Evolutionary conservation across 2,113 vertebrate species (phyloP).

Genomic region (Athene noctua): DNA sequence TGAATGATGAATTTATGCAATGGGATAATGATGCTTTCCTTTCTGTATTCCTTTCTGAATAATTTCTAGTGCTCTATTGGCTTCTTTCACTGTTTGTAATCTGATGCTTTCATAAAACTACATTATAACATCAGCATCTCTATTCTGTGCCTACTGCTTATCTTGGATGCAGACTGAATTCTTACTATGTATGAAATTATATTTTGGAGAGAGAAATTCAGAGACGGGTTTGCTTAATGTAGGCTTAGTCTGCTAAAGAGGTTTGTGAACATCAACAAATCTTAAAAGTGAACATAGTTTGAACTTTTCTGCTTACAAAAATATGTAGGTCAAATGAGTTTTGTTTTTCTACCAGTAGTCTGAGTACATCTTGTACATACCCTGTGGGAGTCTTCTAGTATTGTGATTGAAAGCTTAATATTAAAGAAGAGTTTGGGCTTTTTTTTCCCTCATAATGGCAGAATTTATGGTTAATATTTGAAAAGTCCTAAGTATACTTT

Average conservation of each 20-base stretch:
- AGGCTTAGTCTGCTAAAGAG: background rate
- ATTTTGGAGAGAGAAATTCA: background rate
- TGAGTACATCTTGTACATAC: background rate
- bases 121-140: background rate
- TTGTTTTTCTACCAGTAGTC: background rate
- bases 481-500: background rate
- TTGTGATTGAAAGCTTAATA: background rate
- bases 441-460: background rate
- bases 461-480: background rate
- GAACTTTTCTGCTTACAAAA: background rate
- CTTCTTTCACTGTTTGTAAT: background rate
- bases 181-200: background rate
- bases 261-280: background rate
- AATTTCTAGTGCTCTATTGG: background rate
- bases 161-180: background rate
- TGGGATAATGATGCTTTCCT: background rate
- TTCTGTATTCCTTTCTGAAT: background rate
- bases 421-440: background rate
- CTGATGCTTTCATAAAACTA: background rate
- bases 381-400: fast-evolving
- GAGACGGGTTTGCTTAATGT: background rate
- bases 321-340: background rate
- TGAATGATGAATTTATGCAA: background rate
- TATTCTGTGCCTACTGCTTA: background rate
- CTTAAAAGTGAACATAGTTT: background rate